phyloP scores from a whole-genome alignment of 2,888 invertebrate species.

The Quadroppia sp. region DNA sequence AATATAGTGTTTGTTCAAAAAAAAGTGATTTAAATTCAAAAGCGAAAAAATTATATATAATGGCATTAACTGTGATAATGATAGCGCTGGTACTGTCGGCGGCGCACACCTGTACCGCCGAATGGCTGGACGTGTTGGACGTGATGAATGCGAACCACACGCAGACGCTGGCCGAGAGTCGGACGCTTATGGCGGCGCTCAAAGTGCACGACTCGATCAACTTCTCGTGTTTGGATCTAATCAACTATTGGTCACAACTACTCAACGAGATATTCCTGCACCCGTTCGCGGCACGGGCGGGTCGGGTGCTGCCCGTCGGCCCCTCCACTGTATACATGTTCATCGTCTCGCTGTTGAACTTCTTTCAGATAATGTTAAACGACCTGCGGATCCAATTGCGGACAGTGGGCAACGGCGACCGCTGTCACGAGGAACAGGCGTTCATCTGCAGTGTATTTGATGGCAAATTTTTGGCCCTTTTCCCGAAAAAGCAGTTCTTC shows the following conservation, averaged over 20 bases:
- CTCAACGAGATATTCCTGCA: not conserved
- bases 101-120: too few species aligned
- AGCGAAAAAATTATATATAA: too few species aligned
- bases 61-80: too few species aligned
- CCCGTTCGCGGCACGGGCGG: not conserved
- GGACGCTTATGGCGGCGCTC: too few species aligned
- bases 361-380: not conserved
- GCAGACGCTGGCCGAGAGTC: too few species aligned
- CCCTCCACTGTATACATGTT: not conserved
- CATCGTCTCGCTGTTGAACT: not conserved
- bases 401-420: too few species aligned
- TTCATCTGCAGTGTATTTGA: not conserved
- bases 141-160: too few species aligned
- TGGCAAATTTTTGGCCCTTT: not conserved
- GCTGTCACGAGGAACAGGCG: not conserved
- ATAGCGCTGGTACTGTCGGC: too few species aligned
- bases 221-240: conserved; percentile 13
- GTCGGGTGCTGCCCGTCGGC: not conserved
- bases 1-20: too few species aligned
- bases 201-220: not conserved
- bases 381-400: not conserved
- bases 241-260: not conserved
- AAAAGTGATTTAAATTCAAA: too few species aligned
- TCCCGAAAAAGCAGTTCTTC: not conserved
- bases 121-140: too few species aligned